phyloP scores from a whole-genome alignment of 2,888 invertebrate genomes.

The Myopa tessellatipennis region DNA sequence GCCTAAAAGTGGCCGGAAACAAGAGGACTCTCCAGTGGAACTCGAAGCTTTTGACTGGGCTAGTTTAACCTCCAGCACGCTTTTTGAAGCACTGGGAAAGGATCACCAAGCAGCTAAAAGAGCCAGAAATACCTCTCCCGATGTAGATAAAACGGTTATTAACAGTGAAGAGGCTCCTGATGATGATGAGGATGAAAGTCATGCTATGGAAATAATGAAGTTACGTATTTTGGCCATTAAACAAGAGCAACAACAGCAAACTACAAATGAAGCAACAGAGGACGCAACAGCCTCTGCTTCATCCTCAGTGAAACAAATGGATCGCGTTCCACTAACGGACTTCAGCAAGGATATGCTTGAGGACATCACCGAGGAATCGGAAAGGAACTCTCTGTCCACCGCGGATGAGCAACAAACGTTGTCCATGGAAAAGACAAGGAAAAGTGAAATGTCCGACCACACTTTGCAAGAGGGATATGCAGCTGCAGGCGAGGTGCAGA shows the following conservation, averaged over 20 bases:
- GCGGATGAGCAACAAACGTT: slow-evolving; percentile 60
- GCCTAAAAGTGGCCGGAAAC: not conserved
- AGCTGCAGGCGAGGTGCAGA: slow-evolving; percentile 61
- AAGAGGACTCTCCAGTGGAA: not conserved
- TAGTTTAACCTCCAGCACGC: slow-evolving; percentile 1
- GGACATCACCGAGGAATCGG: slow-evolving; percentile 68
- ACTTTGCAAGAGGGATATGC: not conserved
- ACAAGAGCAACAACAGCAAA: slow-evolving; percentile 48
- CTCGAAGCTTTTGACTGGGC: not conserved
- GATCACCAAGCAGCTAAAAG: not conserved
- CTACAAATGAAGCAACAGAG: slow-evolving; percentile 27
- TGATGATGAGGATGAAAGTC: slow-evolving; percentile 60
- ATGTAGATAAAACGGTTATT: not conserved
- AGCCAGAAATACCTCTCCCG: not conserved
- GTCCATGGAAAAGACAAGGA: slow-evolving; percentile 49
- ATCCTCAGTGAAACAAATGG: slow-evolving; percentile 59
- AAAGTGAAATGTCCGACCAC: slow-evolving; percentile 36
- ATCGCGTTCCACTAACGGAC: slow-evolving; percentile 61
- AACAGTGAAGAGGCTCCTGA: slow-evolving; percentile 35
- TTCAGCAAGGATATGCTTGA: slow-evolving; percentile 65
- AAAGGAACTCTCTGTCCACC: slow-evolving; percentile 59
- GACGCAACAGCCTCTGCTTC: slow-evolving; percentile 32
- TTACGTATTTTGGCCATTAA: slow-evolving; percentile 63
- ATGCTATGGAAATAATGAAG: slow-evolving; percentile 59
- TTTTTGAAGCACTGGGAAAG: not conserved